phyloP scores from a whole-genome alignment of 2,797 vertebrate genomes.

The Remorina albescens region DNA sequence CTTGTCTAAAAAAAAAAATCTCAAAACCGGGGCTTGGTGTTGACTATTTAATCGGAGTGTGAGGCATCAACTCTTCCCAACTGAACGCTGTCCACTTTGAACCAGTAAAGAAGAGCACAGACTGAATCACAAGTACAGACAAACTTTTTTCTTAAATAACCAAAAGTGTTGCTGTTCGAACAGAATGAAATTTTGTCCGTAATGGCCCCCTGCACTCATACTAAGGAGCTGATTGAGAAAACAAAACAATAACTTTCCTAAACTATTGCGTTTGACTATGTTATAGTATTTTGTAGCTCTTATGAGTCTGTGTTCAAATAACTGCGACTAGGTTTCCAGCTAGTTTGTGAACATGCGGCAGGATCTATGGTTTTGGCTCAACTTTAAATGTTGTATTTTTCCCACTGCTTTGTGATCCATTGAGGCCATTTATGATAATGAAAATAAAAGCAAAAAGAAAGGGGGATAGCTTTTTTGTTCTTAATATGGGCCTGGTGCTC shows the following conservation, averaged over 20 bases:
- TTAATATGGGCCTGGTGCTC: slow-evolving; percentile 31
- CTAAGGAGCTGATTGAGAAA: not conserved
- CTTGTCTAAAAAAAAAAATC: not conserved
- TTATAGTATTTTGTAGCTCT: too few species aligned
- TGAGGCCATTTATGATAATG: slow-evolving; percentile 40
- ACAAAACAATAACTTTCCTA: too few species aligned
- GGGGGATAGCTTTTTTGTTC: slow-evolving; percentile 27
- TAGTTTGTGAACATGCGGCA: slow-evolving; percentile 26
- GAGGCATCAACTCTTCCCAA: not conserved
- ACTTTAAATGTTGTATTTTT: slow-evolving; percentile 38
- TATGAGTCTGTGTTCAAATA: slow-evolving; percentile 19
- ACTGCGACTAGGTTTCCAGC: slow-evolving; percentile 25
- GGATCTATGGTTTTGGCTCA: slow-evolving; percentile 29
- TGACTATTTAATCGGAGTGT: too few species aligned
- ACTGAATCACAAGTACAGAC: not conserved
- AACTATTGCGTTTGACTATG: too few species aligned
- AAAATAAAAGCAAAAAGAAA: slow-evolving; percentile 37
- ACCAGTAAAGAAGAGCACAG: not conserved
- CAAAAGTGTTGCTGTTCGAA: too few species aligned
- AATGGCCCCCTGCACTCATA: not conserved
- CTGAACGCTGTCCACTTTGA: not conserved
- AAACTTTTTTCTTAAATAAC: not conserved
- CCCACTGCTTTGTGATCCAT: slow-evolving; percentile 25
- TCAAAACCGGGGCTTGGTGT: not conserved
- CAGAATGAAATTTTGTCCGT: too few species aligned